Evolutionary conservation across 2,113 vertebrate species (phyloP).

Genomic region (Pontoporia blainvillei): DNA sequence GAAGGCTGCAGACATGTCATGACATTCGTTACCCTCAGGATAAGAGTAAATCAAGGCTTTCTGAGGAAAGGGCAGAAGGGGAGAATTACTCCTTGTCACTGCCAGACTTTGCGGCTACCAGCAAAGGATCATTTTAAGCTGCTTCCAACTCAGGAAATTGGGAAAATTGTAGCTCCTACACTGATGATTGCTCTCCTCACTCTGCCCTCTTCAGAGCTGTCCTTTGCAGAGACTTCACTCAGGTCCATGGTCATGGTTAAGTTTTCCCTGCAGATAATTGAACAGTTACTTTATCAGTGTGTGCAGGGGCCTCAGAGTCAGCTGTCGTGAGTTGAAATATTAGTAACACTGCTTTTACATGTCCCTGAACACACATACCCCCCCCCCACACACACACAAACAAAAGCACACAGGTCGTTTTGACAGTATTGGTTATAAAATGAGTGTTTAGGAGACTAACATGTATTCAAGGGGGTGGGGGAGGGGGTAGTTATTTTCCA

Average conservation of each 20-base stretch:
- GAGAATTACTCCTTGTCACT: background rate
- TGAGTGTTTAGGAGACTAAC: background rate
- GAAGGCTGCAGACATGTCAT: background rate
- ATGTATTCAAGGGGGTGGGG: background rate
- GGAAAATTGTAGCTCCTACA: background rate
- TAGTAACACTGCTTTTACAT: background rate
- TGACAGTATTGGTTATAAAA: background rate
- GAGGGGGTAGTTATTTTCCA: background rate
- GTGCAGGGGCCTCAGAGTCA: background rate
- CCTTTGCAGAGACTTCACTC: background rate
- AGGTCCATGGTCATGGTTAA: background rate
- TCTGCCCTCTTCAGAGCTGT: background rate
- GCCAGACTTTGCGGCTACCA: background rate
- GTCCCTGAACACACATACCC: rapidly evolving
- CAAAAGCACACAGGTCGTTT: background rate
- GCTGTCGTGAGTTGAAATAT: background rate
- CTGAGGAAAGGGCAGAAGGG: constrained; percentile 21
- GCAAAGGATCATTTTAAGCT: constrained; percentile 27
- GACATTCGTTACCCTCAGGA: constrained; percentile 50
- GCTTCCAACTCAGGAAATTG: background rate
- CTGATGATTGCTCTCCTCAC: background rate
- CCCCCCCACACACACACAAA: too few relatives aligned
- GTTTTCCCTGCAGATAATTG: background rate
- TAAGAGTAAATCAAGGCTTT: constrained; percentile 47
- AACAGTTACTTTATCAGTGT: background rate